Conservation (phyloP, 2,888 invertebrate species). For the Caenorhabditis sp. region DNA sequence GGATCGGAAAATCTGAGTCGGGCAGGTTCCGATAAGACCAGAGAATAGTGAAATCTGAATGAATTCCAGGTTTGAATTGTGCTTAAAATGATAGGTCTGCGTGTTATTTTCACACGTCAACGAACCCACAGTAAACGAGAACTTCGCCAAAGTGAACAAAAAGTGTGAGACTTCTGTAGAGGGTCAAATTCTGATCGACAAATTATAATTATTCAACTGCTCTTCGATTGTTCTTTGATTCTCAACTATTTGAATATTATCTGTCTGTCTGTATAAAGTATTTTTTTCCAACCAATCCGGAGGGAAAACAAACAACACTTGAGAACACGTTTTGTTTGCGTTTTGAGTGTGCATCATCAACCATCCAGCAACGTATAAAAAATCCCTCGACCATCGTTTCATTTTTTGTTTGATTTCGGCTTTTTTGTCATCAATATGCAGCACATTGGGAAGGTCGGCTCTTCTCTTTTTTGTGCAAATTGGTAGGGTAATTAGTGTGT, state of each 20-base stretch:
- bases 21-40: too few relatives aligned
- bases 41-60: too few relatives aligned
- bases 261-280: neutral
- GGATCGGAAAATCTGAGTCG: too few relatives aligned
- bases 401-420: neutral
- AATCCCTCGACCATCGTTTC: slow-evolving; percentile 17
- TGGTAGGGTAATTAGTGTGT: slow-evolving; percentile 9
- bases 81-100: too few relatives aligned
- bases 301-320: slow-evolving; percentile 2
- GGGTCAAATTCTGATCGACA: neutral
- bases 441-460: slow-evolving; percentile 3
- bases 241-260: neutral
- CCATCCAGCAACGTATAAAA: slow-evolving; percentile 9
- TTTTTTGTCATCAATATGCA: slow-evolving; percentile 10
- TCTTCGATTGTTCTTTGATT: neutral
- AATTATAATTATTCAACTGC: too few relatives aligned
- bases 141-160: too few relatives aligned
- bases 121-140: too few relatives aligned
- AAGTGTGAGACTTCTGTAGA: too few relatives aligned
- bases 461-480: slow-evolving; percentile 14
- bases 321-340: slow-evolving; percentile 1
- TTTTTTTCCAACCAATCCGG: slow-evolving; percentile 6
- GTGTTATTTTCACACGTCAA: too few relatives aligned
- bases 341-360: slow-evolving; percentile 10
- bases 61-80: too few relatives aligned